Evolutionary conservation across 2,797 vertebrate species (phyloP).

Genomic region (Pipistrellus nathusii): DNA sequence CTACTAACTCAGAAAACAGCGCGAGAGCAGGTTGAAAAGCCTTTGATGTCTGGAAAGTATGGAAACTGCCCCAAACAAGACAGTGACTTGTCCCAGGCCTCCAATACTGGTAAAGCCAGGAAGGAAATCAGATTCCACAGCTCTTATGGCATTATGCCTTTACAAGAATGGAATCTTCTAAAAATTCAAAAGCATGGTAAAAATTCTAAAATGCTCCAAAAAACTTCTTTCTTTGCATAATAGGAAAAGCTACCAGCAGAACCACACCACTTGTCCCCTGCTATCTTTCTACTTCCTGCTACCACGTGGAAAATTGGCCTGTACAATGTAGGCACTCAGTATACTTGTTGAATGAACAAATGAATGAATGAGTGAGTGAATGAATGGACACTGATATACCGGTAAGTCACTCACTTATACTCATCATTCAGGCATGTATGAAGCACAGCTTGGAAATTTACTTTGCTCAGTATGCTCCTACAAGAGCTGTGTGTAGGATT

Average conservation of each 20-base stretch:
- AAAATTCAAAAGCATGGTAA: slow-evolving; percentile 15
- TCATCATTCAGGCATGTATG: neutral
- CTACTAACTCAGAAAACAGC: slow-evolving; percentile 50
- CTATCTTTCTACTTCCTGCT: neutral
- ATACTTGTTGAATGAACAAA: neutral
- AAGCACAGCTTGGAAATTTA: neutral
- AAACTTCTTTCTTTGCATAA: neutral
- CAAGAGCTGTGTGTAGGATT: neutral
- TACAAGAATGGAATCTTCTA: neutral
- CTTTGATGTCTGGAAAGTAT: slow-evolving; percentile 22
- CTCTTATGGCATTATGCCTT: neutral
- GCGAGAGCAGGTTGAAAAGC: neutral
- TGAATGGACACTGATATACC: neutral
- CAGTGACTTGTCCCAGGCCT: slow-evolving; percentile 26
- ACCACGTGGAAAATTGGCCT: neutral
- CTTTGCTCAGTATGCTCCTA: neutral
- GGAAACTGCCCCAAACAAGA: neutral
- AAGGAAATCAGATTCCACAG: neutral
- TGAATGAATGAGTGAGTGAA: neutral
- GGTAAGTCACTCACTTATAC: neutral
- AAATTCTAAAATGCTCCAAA: slow-evolving; percentile 18
- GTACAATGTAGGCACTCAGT: neutral
- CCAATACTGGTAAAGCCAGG: neutral
- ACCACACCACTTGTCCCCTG: neutral
- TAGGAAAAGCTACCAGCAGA: neutral